Conservation (phyloP, 2,888 invertebrate genomes). For the Smittia aterrima region DNA sequence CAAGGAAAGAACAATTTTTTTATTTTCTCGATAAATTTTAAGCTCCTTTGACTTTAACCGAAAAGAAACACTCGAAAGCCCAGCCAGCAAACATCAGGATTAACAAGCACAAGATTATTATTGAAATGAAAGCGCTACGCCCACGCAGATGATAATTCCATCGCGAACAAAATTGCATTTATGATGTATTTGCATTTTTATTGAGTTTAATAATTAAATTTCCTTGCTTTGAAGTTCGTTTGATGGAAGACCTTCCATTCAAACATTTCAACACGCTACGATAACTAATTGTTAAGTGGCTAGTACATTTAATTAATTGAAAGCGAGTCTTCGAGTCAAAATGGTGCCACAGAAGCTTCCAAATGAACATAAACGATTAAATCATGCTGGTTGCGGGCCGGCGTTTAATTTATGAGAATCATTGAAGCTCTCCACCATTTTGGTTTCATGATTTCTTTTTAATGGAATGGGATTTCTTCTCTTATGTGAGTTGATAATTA, state of each 20-base stretch:
- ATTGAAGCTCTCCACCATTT: slow-evolving; percentile 31
- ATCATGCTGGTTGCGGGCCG: slow-evolving; percentile 30
- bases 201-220: too few relatives aligned
- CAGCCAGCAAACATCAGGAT: background rate
- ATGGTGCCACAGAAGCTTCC: slow-evolving; percentile 39
- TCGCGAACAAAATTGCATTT: slow-evolving; percentile 4
- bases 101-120: background rate
- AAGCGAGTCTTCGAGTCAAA: slow-evolving; percentile 25
- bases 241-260: too few relatives aligned
- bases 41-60: background rate
- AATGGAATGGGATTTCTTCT: slow-evolving; percentile 42
- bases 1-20: background rate
- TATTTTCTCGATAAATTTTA: slow-evolving; percentile 10
- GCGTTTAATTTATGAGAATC: slow-evolving; percentile 30
- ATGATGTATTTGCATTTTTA: slow-evolving; percentile 40
- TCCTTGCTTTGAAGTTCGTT: too few relatives aligned
- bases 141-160: slow-evolving; percentile 4
- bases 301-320: slow-evolving; percentile 42
- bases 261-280: slow-evolving; percentile 40
- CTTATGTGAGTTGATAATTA: background rate
- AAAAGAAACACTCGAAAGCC: too few relatives aligned
- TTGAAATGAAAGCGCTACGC: slow-evolving; percentile 13
- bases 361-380: slow-evolving; percentile 35
- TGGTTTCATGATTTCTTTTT: slow-evolving; percentile 14
- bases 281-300: slow-evolving; percentile 41